Evolutionary conservation across 2,113 vertebrate genomes (phyloP), one percentile per base, ranked within the genome.

Genomic region (Heliornis fulica): DNA sequence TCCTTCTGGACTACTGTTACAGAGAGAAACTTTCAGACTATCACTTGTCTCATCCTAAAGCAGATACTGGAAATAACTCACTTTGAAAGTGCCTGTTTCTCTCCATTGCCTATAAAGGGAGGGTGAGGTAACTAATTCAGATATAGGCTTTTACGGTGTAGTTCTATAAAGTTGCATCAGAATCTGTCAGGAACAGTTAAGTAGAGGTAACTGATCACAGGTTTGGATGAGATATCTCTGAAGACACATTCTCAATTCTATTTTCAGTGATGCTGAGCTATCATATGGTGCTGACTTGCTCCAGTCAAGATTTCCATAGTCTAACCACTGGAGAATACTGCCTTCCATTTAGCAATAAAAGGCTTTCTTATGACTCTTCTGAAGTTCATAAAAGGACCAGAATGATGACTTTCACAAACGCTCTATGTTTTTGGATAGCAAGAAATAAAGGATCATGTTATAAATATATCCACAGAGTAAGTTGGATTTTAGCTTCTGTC

Each of bases 341-440:
- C 17, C 76, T 86, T 93, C 85, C 92, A 92, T 94, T 93, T 86
- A 96, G 72, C 72, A 90, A 79, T 94, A 83, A 90, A 96, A 93
- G 90, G 83, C 87, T 83, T 90, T 81, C 90, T 88, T 90, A 92
- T 41, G 92, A 90, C 79, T 93, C 68, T 90, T 81, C 64, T 84
- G 51, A 93, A 96, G 83, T 88, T 38, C 68, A 54, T 77, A 88
- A 93, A 91, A 91, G 56, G 82, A 92, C 68, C 50, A 83, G 71
- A 95, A 86, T 46, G 71, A 93, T 60, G 88, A 89, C 71, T 94
- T 93, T 90, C 85, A 90, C 63, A 93, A 94, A 90, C n/a, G 71
- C 19, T 80, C 54, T 72, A 4, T 91, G 91, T 83, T 66, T 68
- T 32, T 75, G 75, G 82, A 56, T 46, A 83, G 83, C 75, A 90